Evolutionary conservation across 2,888 invertebrate genomes (phyloP).

Genomic region (Hypomecis atomaria): DNA sequence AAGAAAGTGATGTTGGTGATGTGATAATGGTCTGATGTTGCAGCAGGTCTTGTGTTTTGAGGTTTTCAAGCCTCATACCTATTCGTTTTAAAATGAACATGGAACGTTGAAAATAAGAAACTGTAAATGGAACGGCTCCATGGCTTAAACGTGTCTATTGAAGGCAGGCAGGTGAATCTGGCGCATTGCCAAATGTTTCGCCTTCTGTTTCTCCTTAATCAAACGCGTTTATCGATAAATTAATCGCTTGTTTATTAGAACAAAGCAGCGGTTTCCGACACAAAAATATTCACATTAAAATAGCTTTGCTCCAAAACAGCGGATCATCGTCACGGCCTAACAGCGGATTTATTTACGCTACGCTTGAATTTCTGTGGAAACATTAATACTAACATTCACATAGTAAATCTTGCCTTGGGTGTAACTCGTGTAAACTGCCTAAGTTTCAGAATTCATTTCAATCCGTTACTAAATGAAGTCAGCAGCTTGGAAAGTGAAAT

Average conservation of each 20-base stretch:
- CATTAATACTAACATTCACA: constrained; percentile 32
- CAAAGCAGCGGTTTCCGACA: constrained; percentile 57
- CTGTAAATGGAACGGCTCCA: constrained; percentile 5
- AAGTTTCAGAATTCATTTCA: constrained; percentile 12
- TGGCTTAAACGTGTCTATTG: constrained; percentile 13
- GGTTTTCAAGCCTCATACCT: neutral
- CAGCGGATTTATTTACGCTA: constrained; percentile 31
- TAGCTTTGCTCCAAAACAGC: constrained; percentile 54
- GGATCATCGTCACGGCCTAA: constrained; percentile 43
- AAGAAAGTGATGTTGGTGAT: too few relatives aligned
- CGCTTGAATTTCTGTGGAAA: constrained; percentile 31
- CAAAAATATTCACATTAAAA: constrained; percentile 64
- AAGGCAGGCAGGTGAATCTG: constrained; percentile 47
- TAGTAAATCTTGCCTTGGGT: constrained; percentile 26
- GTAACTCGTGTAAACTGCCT: constrained; percentile 20
- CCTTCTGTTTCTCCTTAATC: constrained; percentile 58
- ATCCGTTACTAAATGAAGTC: constrained; percentile 11
- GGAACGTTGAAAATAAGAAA: neutral
- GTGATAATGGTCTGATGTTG: too few relatives aligned
- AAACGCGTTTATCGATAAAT: constrained; percentile 57
- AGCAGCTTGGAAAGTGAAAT: neutral
- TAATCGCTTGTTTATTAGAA: constrained; percentile 55
- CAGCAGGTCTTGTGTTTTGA: neutral
- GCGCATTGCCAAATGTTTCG: constrained; percentile 55
- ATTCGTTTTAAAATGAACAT: neutral